Conservation (phyloP, 1,140 invertebrate genomes). For the Pinna nobilis region DNA sequence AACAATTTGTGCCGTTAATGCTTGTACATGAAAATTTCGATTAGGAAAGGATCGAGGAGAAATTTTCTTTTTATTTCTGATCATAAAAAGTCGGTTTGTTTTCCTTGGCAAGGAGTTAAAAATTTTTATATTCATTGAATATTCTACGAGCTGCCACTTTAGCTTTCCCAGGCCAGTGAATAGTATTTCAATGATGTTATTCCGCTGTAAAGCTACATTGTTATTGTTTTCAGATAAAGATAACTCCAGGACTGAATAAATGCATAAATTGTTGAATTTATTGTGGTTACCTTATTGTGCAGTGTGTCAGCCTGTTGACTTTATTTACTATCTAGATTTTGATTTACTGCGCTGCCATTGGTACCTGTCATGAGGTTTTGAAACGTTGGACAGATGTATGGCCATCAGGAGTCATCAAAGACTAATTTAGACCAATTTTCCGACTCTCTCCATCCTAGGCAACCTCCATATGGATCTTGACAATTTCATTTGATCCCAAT, state of each 20-base stretch:
- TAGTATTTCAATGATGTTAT: conserved; percentile 25
- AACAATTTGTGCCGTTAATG: conserved; percentile 1
- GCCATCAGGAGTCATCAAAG: conserved; percentile 32
- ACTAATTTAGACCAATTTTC: conserved; percentile 16
- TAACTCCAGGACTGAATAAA: conserved; percentile 26
- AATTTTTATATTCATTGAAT: conserved; percentile 41
- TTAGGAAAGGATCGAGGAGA: conserved; percentile 21
- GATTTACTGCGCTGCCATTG: conserved; percentile 29
- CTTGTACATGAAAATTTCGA: conserved; percentile 7
- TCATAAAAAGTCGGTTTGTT: conserved; percentile 20
- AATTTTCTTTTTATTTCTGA: conserved; percentile 28
- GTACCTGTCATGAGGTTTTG: conserved; percentile 29
- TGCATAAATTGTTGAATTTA: conserved; percentile 34
- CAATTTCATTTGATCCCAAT: conserved; percentile 33
- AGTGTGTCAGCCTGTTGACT: conserved; percentile 25
- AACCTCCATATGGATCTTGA: conserved; percentile 23
- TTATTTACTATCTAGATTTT: conserved; percentile 36
- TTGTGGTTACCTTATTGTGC: conserved; percentile 20
- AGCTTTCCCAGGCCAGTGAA: conserved; percentile 25
- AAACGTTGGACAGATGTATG: conserved; percentile 31
- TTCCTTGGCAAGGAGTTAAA: conserved; percentile 17
- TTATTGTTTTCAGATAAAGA: conserved; percentile 41
- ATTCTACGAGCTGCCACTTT: conserved; percentile 26
- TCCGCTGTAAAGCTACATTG: conserved; percentile 5
- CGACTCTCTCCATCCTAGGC: conserved; percentile 26